A percentile compares a stretch with the other conserved stretches of the same genome.
These are phyloP conservation scores for Bhutanitis thaidina DNA, from an alignment of 2,888 invertebrate genomes.

Conservation along the genomic window DNA sequence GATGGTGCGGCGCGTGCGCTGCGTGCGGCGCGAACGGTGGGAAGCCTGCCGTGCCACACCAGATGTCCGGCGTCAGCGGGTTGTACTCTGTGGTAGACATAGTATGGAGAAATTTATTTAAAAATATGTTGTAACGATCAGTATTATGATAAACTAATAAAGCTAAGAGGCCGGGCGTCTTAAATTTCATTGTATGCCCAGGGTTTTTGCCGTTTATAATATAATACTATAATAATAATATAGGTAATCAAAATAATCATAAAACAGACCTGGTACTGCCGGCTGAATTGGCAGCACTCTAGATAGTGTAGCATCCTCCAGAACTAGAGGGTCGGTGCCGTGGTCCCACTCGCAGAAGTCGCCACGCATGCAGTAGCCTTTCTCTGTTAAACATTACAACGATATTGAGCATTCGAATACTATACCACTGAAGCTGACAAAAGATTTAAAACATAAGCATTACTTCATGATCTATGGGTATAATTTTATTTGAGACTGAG, in stretches of 20 bases:
- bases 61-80: conserved; percentile 89
- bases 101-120: too few species aligned
- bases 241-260: not conserved
- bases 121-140: too few species aligned
- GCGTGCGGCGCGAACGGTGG: conserved; percentile 28
- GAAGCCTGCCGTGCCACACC: conserved; percentile 48
- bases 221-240: too few species aligned
- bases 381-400: conserved; percentile 76
- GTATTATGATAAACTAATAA: too few species aligned
- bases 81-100: conserved; percentile 82
- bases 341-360: conserved; percentile 98
- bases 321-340: conserved; percentile 96
- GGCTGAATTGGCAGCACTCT: conserved; percentile 56
- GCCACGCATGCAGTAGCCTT: conserved; percentile 97
- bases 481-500: too few species aligned
- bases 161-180: too few species aligned
- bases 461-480: too few species aligned
- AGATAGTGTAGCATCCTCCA: conserved; percentile 87
- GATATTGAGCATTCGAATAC: conserved; percentile 11
- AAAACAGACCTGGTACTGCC: conserved; percentile 46
- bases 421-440: too few species aligned
- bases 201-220: too few species aligned
- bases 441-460: too few species aligned
- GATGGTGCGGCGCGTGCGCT: conserved; percentile 22
- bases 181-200: too few species aligned